Percentiles rank a stretch among this genome's conserved stretches.
Evolutionary conservation across 1,140 invertebrate species (phyloP).

Genomic region (Lasaia peninsularis): DNA sequence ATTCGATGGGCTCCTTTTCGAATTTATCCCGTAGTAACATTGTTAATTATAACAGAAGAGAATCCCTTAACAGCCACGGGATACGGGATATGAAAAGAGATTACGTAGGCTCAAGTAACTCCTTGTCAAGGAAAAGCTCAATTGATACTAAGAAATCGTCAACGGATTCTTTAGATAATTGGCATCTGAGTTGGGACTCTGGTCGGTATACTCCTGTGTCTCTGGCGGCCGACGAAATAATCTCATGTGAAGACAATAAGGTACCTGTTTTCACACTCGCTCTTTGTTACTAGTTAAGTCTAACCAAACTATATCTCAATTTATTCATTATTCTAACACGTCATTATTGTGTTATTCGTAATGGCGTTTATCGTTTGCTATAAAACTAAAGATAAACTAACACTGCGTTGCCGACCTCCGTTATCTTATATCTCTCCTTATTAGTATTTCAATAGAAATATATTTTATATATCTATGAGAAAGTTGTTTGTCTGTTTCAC

Average conservation of each 20-base stretch:
- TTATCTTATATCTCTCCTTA: too few species aligned
- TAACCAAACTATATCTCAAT: neutral
- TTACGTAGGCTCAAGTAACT: slow-evolving; percentile 63
- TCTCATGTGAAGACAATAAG: slow-evolving; percentile 52
- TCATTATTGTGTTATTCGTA: neutral
- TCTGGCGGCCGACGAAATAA: slow-evolving; percentile 42
- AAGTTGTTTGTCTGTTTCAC: too few species aligned
- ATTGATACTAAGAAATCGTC: slow-evolving; percentile 81
- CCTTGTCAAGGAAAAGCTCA: slow-evolving; percentile 71
- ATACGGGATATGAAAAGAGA: slow-evolving; percentile 72
- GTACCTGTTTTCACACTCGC: slow-evolving; percentile 43
- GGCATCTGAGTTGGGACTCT: slow-evolving; percentile 83
- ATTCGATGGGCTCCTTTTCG: slow-evolving; percentile 68
- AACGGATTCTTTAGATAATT: slow-evolving; percentile 84
- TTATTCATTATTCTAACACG: neutral
- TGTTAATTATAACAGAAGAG: slow-evolving; percentile 56
- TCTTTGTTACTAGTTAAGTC: slow-evolving; percentile 15
- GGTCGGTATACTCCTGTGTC: slow-evolving; percentile 63
- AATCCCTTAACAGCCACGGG: slow-evolving; percentile 47
- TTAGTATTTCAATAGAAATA: slow-evolving; percentile 10
- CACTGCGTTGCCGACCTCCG: neutral
- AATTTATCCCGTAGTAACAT: slow-evolving; percentile 56
- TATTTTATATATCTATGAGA: too few species aligned
- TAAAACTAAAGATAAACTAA: neutral
- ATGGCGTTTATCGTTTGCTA: neutral